Percentiles rank a stretch among this genome's conserved stretches.
These are phyloP conservation scores for Rafetus swinhoei DNA, from an alignment of 2,113 vertebrate genomes.

Conservation along the genomic window DNA sequence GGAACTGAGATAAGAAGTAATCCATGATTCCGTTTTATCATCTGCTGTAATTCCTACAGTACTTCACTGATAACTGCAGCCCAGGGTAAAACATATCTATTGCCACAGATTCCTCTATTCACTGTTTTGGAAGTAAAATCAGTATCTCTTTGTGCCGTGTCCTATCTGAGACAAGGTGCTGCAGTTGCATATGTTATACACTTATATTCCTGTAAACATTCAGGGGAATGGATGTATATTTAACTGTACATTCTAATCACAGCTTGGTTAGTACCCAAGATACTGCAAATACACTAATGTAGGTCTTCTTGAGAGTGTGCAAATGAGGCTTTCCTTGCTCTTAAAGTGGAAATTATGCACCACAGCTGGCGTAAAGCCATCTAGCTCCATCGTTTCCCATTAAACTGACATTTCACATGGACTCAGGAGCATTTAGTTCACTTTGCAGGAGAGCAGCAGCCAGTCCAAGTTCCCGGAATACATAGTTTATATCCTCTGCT, in stretches of 20 bases:
- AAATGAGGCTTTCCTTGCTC: background rate
- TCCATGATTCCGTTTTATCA: background rate
- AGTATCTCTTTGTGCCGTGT: background rate
- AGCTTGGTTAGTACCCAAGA: background rate
- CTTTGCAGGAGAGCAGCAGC: background rate
- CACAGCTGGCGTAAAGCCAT: fast-evolving
- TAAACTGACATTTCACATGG: background rate
- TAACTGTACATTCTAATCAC: background rate
- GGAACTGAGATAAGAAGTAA: background rate
- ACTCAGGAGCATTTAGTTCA: background rate
- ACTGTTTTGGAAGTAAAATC: background rate
- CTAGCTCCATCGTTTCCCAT: background rate
- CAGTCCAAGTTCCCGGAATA: background rate
- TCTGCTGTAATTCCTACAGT: background rate
- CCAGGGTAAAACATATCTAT: background rate
- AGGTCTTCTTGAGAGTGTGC: background rate
- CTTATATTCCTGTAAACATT: background rate
- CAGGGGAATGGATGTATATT: background rate
- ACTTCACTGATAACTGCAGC: background rate
- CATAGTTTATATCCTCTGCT: background rate
- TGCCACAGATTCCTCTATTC: background rate
- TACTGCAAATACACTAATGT: background rate
- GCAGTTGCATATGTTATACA: background rate
- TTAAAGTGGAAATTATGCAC: background rate
- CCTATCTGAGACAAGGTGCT: background rate